Evolutionary conservation across 1,140 invertebrate species (phyloP), one percentile per base, ranked within the genome.

Genomic region (Drosophila eugracilis): DNA sequence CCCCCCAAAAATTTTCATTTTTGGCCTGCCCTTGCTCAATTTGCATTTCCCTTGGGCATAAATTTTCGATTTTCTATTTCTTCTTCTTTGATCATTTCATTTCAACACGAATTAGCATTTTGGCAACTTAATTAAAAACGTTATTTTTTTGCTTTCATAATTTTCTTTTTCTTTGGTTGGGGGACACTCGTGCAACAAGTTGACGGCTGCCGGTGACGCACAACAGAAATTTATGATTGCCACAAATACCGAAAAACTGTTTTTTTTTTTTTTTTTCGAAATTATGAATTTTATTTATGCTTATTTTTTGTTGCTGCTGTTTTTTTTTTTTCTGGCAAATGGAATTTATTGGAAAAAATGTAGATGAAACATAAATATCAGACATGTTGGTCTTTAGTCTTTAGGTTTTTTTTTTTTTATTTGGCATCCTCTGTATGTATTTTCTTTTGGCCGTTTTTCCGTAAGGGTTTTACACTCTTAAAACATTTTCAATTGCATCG

Each of bases 361-460:
- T 85, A 86, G 86, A 86, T 86, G 81, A 80, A 84, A 80, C 80
- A 86, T 84, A 84, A 80, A 86, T 84, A 83, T 65, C 22, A 24
- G 50, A 62, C 70, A 73, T 41, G 28, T 67, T 12, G 54, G 24
- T 63, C 37, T 59, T 59, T 34, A 42, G 36, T 45, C n/a, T n/a
- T n/a, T n/a, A n/a, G n/a, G n/a, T n/a, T n/a, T n/a, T n/a, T n/a
- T n/a, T n/a, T n/a, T 50, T 50, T 50, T 22, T n/a, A 5, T 17
- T 37, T 21, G 22, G 10, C n/a, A 21, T 7, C 9, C 9, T 37
- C n/a, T 15, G 21, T 12, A 12, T n/a, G n/a, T 37, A 12, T 37
- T 26, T 17, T 57, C 14, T 17, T 32, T 60, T 30, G 19, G 1
- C 50, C 50, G 58, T 37, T 57, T 44, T 62, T 63, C 37, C 15